These are phyloP conservation scores for Seladonia tumulorum DNA, from an alignment of 2,888 invertebrate species.

Conservation along the genomic window DNA sequence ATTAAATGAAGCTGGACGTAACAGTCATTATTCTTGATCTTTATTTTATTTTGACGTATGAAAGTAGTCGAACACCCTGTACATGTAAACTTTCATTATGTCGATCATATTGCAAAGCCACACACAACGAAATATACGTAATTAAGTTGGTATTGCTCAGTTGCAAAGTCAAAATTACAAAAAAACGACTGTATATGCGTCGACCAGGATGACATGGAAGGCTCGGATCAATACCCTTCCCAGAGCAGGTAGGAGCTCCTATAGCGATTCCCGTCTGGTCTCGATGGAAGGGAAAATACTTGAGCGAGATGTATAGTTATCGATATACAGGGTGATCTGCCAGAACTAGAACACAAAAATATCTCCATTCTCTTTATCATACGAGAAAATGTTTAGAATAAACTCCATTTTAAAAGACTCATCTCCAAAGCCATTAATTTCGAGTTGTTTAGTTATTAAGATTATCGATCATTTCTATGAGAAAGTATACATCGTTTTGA, in stretches of 20 bases:
- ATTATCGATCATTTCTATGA: no score
- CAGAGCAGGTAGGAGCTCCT: slow-evolving; percentile 18
- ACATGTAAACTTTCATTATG: not conserved
- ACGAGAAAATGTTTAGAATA: not conserved
- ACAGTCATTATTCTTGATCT: no score
- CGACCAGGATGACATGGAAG: not conserved
- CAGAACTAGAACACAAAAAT: not conserved
- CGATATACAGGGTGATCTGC: slow-evolving; percentile 43
- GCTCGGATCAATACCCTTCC: slow-evolving; percentile 39
- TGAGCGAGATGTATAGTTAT: slow-evolving; percentile 55
- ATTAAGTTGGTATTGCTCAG: not conserved
- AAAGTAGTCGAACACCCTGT: not conserved
- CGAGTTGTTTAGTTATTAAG: no score
- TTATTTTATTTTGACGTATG: no score
- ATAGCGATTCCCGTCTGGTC: slow-evolving; percentile 41
- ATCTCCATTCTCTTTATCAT: not conserved
- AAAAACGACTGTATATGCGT: not conserved
- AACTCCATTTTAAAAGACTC: no score
- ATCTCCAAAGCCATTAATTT: no score
- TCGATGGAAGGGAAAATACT: slow-evolving; percentile 26
- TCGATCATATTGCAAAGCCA: not conserved
- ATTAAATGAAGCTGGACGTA: no score
- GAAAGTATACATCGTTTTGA: no score
- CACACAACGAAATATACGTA: not conserved
- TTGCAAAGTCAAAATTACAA: not conserved